phyloP scores from a whole-genome alignment of 2,113 vertebrate species.

The Alexandromys fortis region DNA sequence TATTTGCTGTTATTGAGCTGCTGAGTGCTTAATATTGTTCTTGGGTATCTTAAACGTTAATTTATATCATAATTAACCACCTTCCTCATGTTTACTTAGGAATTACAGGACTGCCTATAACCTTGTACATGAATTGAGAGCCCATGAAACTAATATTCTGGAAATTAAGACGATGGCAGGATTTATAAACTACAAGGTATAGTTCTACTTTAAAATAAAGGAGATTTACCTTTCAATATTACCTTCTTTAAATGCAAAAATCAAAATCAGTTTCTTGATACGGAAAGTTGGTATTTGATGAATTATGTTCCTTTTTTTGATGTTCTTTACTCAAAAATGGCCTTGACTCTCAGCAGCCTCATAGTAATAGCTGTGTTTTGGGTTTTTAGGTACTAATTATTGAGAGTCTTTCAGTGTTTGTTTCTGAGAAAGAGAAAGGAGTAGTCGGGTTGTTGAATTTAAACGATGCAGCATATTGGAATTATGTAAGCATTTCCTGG shows the following conservation, averaged over 20 bases:
- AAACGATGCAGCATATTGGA: neutral
- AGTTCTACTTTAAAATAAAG: conserved; percentile 37
- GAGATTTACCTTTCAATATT: conserved; percentile 42
- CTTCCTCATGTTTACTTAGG: conserved; percentile 82
- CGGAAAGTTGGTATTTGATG: neutral
- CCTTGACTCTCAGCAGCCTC: neutral
- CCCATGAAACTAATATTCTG: conserved; percentile 98
- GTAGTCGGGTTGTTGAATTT: neutral
- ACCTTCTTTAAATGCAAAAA: conserved; percentile 32
- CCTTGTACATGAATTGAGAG: conserved; percentile 96
- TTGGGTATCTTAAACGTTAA: conserved; percentile 36
- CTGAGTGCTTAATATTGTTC: conserved; percentile 25
- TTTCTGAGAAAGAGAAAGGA: neutral
- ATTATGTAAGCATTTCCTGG: neutral
- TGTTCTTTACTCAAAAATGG: neutral
- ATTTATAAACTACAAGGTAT: conserved; percentile 99
- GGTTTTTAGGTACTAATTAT: neutral
- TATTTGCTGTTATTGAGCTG: neutral
- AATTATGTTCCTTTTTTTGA: neutral
- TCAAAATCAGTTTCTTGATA: conserved; percentile 29
- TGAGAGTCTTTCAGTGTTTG: neutral
- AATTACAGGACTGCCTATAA: conserved; percentile 97
- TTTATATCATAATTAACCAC: neutral
- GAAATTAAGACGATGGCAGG: conserved; percentile 99
- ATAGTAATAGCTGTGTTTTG: neutral